Evolutionary conservation across 2,888 invertebrate species (phyloP).

Genomic region (Eurytoma californica): DNA sequence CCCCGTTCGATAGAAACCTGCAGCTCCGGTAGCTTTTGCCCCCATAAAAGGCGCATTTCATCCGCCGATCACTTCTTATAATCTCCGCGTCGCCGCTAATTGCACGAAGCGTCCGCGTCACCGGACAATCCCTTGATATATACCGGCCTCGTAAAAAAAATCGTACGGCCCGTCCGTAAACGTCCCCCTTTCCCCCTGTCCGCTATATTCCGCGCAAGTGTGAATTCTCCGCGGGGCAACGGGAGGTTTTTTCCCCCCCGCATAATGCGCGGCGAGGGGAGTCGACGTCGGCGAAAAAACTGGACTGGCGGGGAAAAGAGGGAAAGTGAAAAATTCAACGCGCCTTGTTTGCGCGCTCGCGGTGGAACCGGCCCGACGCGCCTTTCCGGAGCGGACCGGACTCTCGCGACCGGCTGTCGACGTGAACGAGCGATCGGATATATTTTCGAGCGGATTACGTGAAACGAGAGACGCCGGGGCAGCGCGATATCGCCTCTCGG

Average conservation of each 20-base stretch:
- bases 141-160: slow-evolving; percentile 19
- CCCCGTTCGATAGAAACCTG: not conserved
- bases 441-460: slow-evolving; percentile 54
- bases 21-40: not conserved
- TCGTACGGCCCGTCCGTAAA: not conserved
- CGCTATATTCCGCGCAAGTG: slow-evolving; percentile 16
- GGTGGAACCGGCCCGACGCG: slow-evolving; percentile 50
- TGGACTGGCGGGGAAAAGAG: not conserved
- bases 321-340: slow-evolving; percentile 48
- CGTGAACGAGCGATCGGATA: slow-evolving; percentile 31
- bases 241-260: slow-evolving; percentile 20
- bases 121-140: slow-evolving; percentile 38
- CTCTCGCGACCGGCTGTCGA: not conserved
- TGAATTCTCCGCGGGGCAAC: slow-evolving; percentile 37
- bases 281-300: slow-evolving; percentile 8
- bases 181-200: not conserved
- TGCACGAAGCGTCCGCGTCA: slow-evolving; percentile 11
- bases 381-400: slow-evolving; percentile 4
- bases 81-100: slow-evolving; percentile 9
- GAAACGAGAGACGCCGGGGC: slow-evolving; percentile 47
- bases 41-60: slow-evolving; percentile 15
- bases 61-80: slow-evolving; percentile 16
- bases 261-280: slow-evolving; percentile 15
- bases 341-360: slow-evolving; percentile 28
- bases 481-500: not conserved